Base-by-base conservation (phyloP, 1,140 invertebrate species). In the Anastrepha obliqua region DNA sequence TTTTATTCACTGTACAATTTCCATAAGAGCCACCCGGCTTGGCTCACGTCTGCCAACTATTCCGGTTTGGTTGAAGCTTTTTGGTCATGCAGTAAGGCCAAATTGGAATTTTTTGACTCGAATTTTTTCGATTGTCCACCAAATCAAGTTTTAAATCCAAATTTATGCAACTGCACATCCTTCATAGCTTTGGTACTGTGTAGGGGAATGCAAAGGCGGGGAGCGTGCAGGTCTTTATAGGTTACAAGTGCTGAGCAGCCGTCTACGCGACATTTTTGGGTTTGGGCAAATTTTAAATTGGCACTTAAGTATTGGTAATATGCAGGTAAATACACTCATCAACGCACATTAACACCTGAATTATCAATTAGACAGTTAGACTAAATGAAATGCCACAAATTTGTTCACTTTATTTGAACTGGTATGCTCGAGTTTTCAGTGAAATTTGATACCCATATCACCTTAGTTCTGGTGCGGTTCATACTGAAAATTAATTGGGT, bases 51-150 rank as follows among this genome's bases (percentile, higher is more conserved):
- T 81, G 74, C 74, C 74, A 58, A 81, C 17, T 51, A 81, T 81
- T 81, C 74, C 74, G 74, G 74, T 81, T 81, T 81, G 47, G n/a
- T 51, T 78, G 74, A 7, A 81, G 47, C 74, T 81, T 81, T 81
- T 58, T 81, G 74, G 47, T 8, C 44, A 81, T 20, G 47, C 55
- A 42, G 74, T 20, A 81, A 81, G 74, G 47, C 74, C 44, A 29
- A 81, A 51, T 20, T 55, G 44, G 44, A 81, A 81, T 29, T 81
- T 55, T 29, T 81, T n/a, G 15, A 47, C 55, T 81, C 15, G 67
- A 70, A 42, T 81, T 55, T 20, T 81, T 55, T 81, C 47, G 47
- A 20, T 55, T 51, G 51, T 9, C n/a, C 42, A 74, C 42, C 67
- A 74, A 74, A 74, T 74, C 67, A 55, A 81, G 47, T 81, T 81